These are phyloP conservation scores for Rhopalosiphum padi DNA, from an alignment of 1,140 invertebrate genomes.

Conservation along the genomic window DNA sequence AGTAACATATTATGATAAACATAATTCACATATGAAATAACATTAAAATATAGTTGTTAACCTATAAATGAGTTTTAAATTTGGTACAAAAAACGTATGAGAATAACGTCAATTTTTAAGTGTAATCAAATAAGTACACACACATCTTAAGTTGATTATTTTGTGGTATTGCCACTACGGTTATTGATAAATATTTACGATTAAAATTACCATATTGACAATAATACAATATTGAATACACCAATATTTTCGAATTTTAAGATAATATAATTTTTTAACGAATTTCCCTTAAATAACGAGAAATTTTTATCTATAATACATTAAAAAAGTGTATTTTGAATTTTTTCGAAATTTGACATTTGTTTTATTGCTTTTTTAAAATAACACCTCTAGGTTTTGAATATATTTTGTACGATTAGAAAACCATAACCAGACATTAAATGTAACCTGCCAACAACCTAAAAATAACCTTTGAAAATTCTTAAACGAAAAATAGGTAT, in stretches of 20 bases:
- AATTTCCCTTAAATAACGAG: neutral
- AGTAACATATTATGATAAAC: neutral
- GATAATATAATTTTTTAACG: neutral
- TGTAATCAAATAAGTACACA: neutral
- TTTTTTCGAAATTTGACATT: neutral
- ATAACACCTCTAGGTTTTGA: neutral
- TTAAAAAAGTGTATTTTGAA: neutral
- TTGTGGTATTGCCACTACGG: neutral
- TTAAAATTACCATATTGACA: neutral
- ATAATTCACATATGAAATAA: neutral
- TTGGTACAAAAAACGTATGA: neutral
- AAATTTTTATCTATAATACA: neutral
- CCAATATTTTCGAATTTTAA: neutral
- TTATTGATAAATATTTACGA: neutral
- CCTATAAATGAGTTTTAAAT: neutral
- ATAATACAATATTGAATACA: neutral
- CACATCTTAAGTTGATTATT: neutral
- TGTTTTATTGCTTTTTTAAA: neutral
- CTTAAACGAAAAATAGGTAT: neutral
- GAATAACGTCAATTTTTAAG: neutral
- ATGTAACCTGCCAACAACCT: neutral
- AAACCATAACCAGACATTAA: neutral
- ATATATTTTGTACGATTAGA: neutral
- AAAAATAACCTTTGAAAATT: neutral
- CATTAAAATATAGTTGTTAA: neutral